phyloP scores from a whole-genome alignment of 2,113 vertebrate genomes.

The Coptodon bakossiorum region DNA sequence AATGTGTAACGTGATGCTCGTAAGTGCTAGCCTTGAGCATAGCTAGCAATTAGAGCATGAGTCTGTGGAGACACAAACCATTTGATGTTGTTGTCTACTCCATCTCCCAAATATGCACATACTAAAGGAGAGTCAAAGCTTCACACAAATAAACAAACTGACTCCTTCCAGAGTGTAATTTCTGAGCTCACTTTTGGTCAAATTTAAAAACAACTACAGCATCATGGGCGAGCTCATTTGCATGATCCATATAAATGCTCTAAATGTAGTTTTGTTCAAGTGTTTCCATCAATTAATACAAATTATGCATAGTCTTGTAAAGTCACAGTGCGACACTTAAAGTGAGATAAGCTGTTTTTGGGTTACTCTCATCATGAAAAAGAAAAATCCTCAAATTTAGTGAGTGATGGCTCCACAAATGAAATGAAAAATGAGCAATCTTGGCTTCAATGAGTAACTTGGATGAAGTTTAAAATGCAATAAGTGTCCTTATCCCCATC shows the following conservation, averaged over 20 bases:
- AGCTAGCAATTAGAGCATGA: not conserved
- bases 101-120: not conserved
- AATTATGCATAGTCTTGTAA: not conserved
- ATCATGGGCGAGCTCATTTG: not conserved
- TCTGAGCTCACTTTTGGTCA: not conserved
- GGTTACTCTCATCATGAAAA: not conserved
- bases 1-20: not conserved
- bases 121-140: not conserved
- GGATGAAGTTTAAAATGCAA: not conserved
- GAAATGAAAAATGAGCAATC: not conserved
- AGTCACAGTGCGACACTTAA: not conserved
- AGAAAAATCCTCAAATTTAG: not conserved
- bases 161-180: not conserved
- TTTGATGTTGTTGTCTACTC: not conserved
- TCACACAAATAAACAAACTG: not conserved
- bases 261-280: not conserved
- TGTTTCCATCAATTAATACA: not conserved
- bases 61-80: not conserved
- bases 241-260: fast-evolving
- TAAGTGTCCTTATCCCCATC: not conserved
- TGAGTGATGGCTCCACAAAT: not conserved
- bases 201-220: not conserved
- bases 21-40: not conserved
- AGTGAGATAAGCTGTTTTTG: not conserved
- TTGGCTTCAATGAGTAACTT: not conserved